Percentiles rank a stretch among this genome's conserved stretches.
phyloP scores from a whole-genome alignment of 2,113 vertebrate genomes.

The Cyprinodon brontotheroides region DNA sequence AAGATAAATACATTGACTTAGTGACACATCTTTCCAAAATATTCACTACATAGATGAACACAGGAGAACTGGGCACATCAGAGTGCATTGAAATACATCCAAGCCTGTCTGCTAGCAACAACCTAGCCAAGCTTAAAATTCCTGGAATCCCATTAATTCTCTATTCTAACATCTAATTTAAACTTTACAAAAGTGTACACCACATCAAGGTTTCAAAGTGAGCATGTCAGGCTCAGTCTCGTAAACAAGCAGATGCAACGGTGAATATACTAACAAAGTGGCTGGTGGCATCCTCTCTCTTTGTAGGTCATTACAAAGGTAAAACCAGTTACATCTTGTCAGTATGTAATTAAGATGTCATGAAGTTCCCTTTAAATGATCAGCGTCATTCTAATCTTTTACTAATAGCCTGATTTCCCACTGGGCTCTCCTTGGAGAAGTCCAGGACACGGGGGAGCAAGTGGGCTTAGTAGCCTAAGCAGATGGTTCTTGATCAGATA shows the following conservation, averaged over 20 bases:
- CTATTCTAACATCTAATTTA: background rate
- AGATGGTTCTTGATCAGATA: conserved; percentile 83
- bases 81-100: no score
- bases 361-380: conserved; percentile 62
- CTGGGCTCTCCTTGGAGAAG: conserved; percentile 73
- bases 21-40: no score
- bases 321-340: conserved; percentile 36
- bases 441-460: conserved; percentile 53
- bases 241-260: background rate
- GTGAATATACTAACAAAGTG: background rate
- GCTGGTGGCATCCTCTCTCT: conserved; percentile 29
- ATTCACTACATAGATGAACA: no score
- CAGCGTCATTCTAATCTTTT: conserved; percentile 69
- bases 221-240: background rate
- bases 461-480: conserved; percentile 65
- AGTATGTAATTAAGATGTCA: conserved; percentile 62
- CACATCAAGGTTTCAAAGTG: background rate
- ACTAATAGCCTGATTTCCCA: conserved; percentile 77
- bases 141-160: background rate
- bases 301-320: conserved; percentile 14
- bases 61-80: no score
- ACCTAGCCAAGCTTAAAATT: background rate
- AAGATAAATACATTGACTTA: no score
- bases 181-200: background rate
- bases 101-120: no score